Conservation (phyloP, 1,140 invertebrate species). For the Brachionus angularis region DNA sequence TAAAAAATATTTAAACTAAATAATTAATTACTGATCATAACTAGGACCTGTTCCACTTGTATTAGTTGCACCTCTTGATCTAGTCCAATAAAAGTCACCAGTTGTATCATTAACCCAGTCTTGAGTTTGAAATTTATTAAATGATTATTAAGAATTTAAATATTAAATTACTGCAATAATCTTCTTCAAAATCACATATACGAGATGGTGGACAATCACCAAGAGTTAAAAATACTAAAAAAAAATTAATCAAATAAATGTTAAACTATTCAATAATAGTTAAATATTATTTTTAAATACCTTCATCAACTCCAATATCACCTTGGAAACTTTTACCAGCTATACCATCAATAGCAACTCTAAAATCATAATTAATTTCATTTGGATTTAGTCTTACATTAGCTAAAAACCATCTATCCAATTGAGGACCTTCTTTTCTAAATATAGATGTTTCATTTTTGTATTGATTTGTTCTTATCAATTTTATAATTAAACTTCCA, state of each 20-base stretch:
- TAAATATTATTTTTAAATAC: too few species aligned
- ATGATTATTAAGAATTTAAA: background rate
- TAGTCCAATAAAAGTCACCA: slow-evolving; percentile 22
- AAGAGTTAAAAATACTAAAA: background rate
- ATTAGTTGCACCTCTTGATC: slow-evolving; percentile 45
- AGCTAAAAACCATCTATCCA: background rate
- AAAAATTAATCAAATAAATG: background rate
- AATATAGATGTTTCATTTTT: slow-evolving; percentile 27
- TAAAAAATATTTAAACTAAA: background rate
- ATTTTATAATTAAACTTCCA: background rate
- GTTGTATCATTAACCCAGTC: slow-evolving; percentile 47
- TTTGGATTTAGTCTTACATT: background rate
- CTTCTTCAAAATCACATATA: slow-evolving; percentile 51
- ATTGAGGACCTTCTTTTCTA: slow-evolving; percentile 1
- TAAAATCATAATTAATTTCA: slow-evolving; percentile 27
- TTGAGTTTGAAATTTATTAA: slow-evolving; percentile 17
- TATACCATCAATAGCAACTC: slow-evolving; percentile 24
- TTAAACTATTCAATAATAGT: background rate
- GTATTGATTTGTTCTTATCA: background rate
- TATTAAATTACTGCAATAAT: slow-evolving; percentile 47
- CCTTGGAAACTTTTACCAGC: slow-evolving; percentile 4
- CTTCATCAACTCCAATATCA: slow-evolving; percentile 8
- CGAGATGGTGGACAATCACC: slow-evolving; percentile 4
- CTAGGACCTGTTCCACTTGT: slow-evolving; percentile 50
- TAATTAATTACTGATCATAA: slow-evolving; percentile 47